A percentile compares a stretch with the other conserved stretches of the same genome.
Conservation (phyloP, 2,888 invertebrate species). For the Dynastes grantii region DNA sequence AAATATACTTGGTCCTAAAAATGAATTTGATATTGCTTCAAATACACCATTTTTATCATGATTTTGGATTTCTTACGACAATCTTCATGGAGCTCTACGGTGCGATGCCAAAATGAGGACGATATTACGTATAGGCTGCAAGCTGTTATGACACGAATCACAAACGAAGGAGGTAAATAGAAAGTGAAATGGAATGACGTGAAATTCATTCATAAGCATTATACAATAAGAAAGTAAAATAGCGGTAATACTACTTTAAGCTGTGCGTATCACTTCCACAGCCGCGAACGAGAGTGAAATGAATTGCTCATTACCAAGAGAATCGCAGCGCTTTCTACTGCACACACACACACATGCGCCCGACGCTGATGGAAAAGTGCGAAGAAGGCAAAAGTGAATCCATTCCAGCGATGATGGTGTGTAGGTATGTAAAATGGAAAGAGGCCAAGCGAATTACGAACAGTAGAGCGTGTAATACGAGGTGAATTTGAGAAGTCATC, state of each 20-base stretch:
- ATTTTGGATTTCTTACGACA: neutral
- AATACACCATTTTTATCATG: too few relatives aligned
- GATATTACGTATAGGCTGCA: too few relatives aligned
- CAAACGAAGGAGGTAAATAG: constrained; percentile 30
- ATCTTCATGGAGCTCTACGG: neutral
- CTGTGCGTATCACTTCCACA: neutral
- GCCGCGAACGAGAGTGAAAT: constrained; percentile 8
- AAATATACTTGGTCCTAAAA: too few relatives aligned
- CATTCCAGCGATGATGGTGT: too few relatives aligned
- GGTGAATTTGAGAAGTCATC: too few relatives aligned
- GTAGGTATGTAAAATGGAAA: constrained; percentile 6
- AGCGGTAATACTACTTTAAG: neutral
- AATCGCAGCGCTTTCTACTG: constrained; percentile 41
- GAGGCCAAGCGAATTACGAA: constrained; percentile 5
- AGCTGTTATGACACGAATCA: constrained; percentile 12
- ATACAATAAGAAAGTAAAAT: constrained; percentile 41
- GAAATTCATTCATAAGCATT: constrained; percentile 40
- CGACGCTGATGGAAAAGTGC: constrained; percentile 10
- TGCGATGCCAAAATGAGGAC: too few relatives aligned
- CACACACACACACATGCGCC: neutral
- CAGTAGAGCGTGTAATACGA: neutral
- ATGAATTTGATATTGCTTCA: too few relatives aligned
- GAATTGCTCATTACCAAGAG: constrained; percentile 4
- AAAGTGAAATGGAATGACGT: constrained; percentile 42
- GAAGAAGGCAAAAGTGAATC: constrained; percentile 49